Percentiles rank a stretch among this genome's conserved stretches.
These are phyloP conservation scores for Geotrypetes seraphini DNA, from an alignment of 2,797 vertebrate species.

Conservation along the genomic window DNA sequence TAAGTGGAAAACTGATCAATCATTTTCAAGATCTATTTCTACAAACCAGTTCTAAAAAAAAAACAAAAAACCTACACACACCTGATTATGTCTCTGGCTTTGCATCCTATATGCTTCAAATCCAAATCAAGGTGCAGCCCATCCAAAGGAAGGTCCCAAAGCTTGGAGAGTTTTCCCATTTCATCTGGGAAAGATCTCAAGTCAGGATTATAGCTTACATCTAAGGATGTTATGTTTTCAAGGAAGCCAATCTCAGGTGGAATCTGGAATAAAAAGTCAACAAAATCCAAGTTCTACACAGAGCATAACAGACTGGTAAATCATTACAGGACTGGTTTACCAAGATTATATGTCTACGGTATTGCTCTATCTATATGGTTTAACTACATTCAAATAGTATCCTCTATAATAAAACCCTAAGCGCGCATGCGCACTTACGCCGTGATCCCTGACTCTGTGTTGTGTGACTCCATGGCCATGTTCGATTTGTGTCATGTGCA, in stretches of 20 bases:
- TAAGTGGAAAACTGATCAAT: too few relatives aligned
- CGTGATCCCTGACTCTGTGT: too few relatives aligned
- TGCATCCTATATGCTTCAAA: conserved; percentile 83
- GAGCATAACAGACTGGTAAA: too few relatives aligned
- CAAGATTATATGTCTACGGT: too few relatives aligned
- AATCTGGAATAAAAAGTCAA: conserved; percentile 58
- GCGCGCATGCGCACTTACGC: too few relatives aligned
- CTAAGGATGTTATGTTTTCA: conserved; percentile 82
- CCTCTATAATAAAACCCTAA: too few relatives aligned
- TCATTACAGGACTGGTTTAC: too few relatives aligned
- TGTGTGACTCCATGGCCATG: too few relatives aligned
- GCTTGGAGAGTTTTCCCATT: conserved; percentile 81
- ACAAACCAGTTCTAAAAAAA: neutral
- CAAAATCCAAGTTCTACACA: neutral
- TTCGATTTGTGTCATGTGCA: too few relatives aligned
- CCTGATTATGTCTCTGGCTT: conserved; percentile 94
- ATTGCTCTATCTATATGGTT: too few relatives aligned
- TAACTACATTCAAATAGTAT: too few relatives aligned
- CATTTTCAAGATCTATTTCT: too few relatives aligned
- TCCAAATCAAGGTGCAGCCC: conserved; percentile 85
- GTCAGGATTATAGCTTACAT: conserved; percentile 75
- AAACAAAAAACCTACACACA: conserved; percentile 27
- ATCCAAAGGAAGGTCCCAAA: conserved; percentile 94
- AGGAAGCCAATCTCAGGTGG: conserved; percentile 82
- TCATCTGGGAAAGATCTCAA: conserved; percentile 86